Evolutionary conservation across 2,888 invertebrate species (phyloP).

Genomic region (Bibio marci): DNA sequence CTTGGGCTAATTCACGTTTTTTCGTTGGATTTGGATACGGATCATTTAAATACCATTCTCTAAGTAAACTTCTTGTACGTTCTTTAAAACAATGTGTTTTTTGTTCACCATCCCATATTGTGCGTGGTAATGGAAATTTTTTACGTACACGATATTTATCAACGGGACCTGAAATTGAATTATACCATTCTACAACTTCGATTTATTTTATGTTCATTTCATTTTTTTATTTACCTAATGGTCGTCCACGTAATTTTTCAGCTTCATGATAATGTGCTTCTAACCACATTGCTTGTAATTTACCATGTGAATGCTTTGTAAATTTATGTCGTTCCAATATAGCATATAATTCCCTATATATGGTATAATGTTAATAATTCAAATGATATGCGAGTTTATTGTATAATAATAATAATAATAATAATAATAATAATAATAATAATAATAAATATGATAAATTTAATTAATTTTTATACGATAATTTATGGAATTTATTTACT

Average conservation of each 20-base stretch:
- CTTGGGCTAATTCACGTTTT: conserved; percentile 77
- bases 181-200: conserved; percentile 6
- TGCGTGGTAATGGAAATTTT: conserved; percentile 81
- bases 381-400: too few species aligned
- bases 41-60: conserved; percentile 98
- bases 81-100: conserved; percentile 96
- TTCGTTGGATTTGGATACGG: conserved; percentile 92
- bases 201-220: conserved; percentile 1
- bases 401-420: too few species aligned
- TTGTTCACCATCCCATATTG: conserved; percentile 92
- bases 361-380: too few species aligned
- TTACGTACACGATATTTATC: conserved; percentile 87
- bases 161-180: conserved; percentile 43
- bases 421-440: too few species aligned
- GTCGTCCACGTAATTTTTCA: conserved; percentile 73
- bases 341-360: conserved; percentile 57
- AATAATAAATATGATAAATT: too few species aligned
- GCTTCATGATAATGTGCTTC: conserved; percentile 90
- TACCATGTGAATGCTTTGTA: conserved; percentile 74
- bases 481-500: too few species aligned
- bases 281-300: conserved; percentile 82
- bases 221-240: conserved; percentile 37
- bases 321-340: conserved; percentile 83
- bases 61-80: conserved; percentile 77
- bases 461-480: too few species aligned